Percentiles rank a stretch among this genome's conserved stretches.
Conservation (phyloP, 2,113 vertebrate species). For the Myrmecophaga tridactyla region DNA sequence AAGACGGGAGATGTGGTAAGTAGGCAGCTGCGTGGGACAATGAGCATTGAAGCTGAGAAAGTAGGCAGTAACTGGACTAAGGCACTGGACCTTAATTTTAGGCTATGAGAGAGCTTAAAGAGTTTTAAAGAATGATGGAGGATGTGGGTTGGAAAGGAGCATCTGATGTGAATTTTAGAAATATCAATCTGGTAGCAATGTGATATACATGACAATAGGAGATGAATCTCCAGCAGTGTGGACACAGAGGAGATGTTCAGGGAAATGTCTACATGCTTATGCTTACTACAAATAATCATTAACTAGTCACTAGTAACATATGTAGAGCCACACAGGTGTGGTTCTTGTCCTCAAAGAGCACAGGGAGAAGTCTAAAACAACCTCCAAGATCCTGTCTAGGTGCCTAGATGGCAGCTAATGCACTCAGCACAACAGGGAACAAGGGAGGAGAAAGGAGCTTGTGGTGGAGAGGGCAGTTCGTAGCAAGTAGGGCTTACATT, state of each 20-base stretch:
- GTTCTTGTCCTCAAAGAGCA: not conserved
- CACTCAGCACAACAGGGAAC: not conserved
- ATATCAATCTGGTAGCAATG: not conserved
- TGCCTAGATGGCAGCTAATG: not conserved
- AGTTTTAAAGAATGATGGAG: not conserved
- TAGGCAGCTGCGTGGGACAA: too few species aligned
- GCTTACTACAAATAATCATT: too few species aligned
- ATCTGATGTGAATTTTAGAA: not conserved
- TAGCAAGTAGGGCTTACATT: not conserved
- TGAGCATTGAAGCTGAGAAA: not conserved
- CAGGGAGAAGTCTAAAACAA: not conserved
- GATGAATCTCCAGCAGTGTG: not conserved
- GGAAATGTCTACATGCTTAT: fast-evolving
- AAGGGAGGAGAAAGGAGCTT: not conserved
- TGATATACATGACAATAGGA: not conserved
- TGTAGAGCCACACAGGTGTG: not conserved
- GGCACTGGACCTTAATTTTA: not conserved
- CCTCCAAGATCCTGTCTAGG: not conserved
- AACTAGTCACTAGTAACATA: not conserved
- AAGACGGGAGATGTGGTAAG: not conserved
- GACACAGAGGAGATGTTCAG: not conserved
- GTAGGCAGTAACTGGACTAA: not conserved
- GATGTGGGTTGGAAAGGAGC: not conserved
- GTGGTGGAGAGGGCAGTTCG: fast-evolving
- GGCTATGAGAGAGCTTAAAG: not conserved